Evolutionary conservation across 2,113 vertebrate genomes (phyloP), one percentile per base, ranked within the genome.

Genomic region (Piaya cayana): DNA sequence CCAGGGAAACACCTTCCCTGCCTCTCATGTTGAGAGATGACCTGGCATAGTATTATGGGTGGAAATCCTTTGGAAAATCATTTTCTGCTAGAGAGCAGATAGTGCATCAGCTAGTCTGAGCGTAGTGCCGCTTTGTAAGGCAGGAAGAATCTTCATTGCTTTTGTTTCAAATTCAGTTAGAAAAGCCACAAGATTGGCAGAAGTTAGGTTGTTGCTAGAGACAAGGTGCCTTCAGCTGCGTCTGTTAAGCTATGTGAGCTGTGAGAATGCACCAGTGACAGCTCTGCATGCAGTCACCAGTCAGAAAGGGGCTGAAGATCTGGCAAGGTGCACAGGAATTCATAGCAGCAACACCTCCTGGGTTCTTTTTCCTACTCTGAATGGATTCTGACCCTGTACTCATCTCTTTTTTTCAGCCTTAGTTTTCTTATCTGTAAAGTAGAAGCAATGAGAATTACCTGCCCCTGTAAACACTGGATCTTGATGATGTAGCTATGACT

Each of bases 1-100:
- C 93, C 92, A 93, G 87, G 95, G 95, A 94, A 96, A 97, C 95
- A 59, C 69, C 43, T 70, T 93, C 82, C 68, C 80, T 92, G 90
- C 75, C 52, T 94, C 59, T 76, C 18, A 16, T 42, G 47, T 52
- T 86, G 76, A 92, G 87, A 92, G 56, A 90, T 60, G 84, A 81
- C 76, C 93, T 92, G 79, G 50, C 47, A 29, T 8, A 36, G 37
- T 63, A n/a, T 67, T 86, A 74, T 63, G 56, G 23, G 19, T 0
- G 1, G 82, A 93, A 96, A 93, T 83, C 53, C 94, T 76, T 78
- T 70, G 69, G 74, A 93, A 96, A 95, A 90, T 86, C 0, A 45
- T 71, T 86, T 86, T 91, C 82, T 91, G 37, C 42, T 81, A 32
- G 43, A 63, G 30, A 86, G 37, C 20, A 86, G 39, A 53, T 18